Base-by-base conservation (phyloP, 2,888 invertebrate genomes). In the Cataglyphis altisquamis region DNA sequence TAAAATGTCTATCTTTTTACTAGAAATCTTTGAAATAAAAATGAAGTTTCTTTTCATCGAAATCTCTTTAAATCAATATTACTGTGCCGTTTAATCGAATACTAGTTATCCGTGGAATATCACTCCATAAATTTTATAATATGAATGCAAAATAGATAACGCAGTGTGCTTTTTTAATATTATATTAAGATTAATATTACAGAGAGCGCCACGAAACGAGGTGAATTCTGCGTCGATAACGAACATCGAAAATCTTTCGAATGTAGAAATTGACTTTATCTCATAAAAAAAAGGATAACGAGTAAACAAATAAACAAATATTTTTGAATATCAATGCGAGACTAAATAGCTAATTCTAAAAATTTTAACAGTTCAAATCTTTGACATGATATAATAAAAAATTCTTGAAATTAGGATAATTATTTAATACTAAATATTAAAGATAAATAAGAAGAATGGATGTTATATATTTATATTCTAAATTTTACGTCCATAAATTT, bases 171-270 rank as follows among this genome's bases (percentile, higher is more conserved):
- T 75, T 9, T 12, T 75, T 64, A 55, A 63, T 74, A 3, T 62
- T 52, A 12, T 73, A 41, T 57, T 70, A 3, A 45, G 18, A 60
- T 60, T 70, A 48, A 21, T 10, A 21, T 5, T 36, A 60, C 8
- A 80, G 78, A 80, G 78, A 70, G 78, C 78, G 78, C 78, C 78
- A 80, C 78, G 12, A 70, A 80, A 70, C 78, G 67, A 77, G n/a
- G 45, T 70, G 18, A 10, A 60, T 45, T 78, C 60, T 45, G 21
- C 0, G 78, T 78, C 78, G 78, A 78, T 78, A 78, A 78, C 60
- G 36, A 78, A 78, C 25, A 0, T 55, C 9, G 15, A 41, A 32
- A 57, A 57, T 70, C 41, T 77, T 6, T 77, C 12, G 9, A 10
- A 21, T 18, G 25, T 32, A 80, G 78, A 80, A 18, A 80, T 70